Conservation (phyloP, 1,140 invertebrate genomes). For the Brachionus manjavacas region DNA sequence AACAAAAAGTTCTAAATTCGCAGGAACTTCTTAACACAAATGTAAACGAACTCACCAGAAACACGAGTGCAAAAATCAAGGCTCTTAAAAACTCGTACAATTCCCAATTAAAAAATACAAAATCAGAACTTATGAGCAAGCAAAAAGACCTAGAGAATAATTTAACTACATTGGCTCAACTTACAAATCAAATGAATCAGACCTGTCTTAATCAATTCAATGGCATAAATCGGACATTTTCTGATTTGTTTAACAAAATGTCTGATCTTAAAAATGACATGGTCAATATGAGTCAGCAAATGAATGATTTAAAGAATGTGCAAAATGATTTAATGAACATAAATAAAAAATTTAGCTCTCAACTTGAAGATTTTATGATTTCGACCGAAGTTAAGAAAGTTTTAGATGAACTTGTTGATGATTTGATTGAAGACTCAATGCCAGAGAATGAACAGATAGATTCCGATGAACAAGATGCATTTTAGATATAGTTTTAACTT, state of each 20-base stretch:
- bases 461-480: neutral
- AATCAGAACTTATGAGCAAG: neutral
- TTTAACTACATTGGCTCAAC: neutral
- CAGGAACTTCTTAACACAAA: neutral
- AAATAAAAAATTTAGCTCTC: neutral
- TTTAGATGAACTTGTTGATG: neutral
- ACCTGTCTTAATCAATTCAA: neutral
- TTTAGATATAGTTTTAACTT: neutral
- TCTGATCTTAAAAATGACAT: neutral
- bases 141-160: neutral
- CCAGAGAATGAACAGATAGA: neutral
- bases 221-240: neutral
- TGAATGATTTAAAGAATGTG: neutral
- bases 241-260: slow-evolving; percentile 5
- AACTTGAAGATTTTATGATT: neutral
- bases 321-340: neutral
- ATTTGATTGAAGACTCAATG: slow-evolving; percentile 19
- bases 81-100: slow-evolving; percentile 7
- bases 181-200: neutral
- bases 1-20: neutral
- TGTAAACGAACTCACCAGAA: neutral
- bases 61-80: neutral
- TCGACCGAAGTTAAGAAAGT: neutral
- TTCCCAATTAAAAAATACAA: slow-evolving; percentile 23
- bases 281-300: neutral